Percentiles rank a stretch among this genome's conserved stretches.
These are phyloP conservation scores for Lates calcarifer DNA, from an alignment of 2,113 vertebrate genomes.

Conservation along the genomic window DNA sequence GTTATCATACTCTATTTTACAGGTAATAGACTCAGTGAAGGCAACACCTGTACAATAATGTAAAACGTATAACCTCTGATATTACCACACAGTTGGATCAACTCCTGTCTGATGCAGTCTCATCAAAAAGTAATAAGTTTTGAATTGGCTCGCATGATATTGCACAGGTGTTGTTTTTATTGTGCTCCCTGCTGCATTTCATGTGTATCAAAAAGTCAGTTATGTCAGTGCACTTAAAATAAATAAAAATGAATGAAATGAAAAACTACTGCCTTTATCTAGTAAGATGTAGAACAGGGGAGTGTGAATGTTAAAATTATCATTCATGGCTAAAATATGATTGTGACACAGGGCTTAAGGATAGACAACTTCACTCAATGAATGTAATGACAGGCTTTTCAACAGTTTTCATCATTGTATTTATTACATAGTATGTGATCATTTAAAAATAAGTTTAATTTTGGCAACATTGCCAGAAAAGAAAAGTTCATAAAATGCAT, in stretches of 20 bases:
- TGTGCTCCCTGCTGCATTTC: background rate
- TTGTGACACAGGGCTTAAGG: no score
- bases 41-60: background rate
- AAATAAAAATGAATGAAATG: no score
- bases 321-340: background rate
- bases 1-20: no score
- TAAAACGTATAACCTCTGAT: no score
- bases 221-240: no score
- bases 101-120: no score
- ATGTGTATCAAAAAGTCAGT: no score
- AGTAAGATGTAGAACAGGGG: background rate
- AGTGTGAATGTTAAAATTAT: background rate
- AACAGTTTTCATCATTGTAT: background rate
- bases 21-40: background rate
- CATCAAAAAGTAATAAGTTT: no score
- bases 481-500: background rate
- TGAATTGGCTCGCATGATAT: background rate
- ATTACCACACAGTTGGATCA: no score
- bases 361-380: background rate
- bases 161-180: background rate
- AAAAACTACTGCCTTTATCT: background rate
- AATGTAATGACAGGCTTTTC: slow-evolving; percentile 1
- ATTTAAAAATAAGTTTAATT: background rate
- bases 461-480: background rate
- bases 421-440: background rate